phyloP scores from a whole-genome alignment of 1,140 invertebrate genomes.

The Batillaria attramentaria region DNA sequence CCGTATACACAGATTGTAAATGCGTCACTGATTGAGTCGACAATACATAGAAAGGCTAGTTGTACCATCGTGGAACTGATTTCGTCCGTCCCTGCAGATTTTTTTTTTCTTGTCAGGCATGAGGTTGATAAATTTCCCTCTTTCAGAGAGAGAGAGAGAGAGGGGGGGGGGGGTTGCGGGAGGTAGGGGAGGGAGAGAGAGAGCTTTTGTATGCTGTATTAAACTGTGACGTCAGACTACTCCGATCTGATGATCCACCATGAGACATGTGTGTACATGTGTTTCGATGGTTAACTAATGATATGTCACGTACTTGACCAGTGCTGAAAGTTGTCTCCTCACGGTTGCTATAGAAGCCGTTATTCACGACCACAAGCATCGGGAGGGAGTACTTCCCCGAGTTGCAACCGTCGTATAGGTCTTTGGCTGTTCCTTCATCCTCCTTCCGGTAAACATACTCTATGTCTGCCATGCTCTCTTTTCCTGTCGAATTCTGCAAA shows the following conservation, averaged over 20 bases:
- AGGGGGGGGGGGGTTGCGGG: too few species aligned
- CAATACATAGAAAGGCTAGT: too few species aligned
- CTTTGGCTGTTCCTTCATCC: background rate
- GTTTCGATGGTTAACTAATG: background rate
- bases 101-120: too few species aligned
- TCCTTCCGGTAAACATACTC: background rate
- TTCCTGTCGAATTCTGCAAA: background rate
- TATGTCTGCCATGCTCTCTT: background rate
- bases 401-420: background rate
- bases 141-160: too few species aligned
- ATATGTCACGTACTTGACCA: background rate
- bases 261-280: background rate
- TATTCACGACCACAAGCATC: background rate
- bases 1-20: too few species aligned
- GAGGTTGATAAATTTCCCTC: too few species aligned
- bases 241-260: background rate
- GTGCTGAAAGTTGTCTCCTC: conserved; percentile 12
- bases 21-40: too few species aligned
- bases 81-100: too few species aligned
- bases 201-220: too few species aligned
- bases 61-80: too few species aligned
- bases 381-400: background rate
- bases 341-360: conserved; percentile 5
- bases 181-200: too few species aligned
- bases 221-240: too few species aligned